A percentile compares a stretch with the other conserved stretches of the same genome.
phyloP scores from a whole-genome alignment of 1,140 invertebrate genomes.

The Rhynchophorus ferrugineus region DNA sequence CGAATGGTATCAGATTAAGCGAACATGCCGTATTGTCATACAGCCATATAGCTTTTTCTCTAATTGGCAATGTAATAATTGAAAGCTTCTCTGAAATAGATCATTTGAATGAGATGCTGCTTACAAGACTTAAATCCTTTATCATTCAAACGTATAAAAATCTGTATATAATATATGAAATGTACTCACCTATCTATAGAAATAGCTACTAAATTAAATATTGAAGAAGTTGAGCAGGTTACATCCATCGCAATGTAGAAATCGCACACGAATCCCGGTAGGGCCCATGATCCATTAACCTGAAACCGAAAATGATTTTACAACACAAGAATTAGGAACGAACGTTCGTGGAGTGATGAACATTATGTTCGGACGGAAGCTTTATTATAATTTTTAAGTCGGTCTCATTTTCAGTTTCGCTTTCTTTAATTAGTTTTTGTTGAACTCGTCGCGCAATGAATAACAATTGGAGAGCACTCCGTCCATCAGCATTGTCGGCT shows the following conservation, averaged over 20 bases:
- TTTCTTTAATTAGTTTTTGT: not conserved
- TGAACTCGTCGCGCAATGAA: not conserved
- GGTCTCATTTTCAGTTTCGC: not conserved
- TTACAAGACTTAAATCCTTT: too few species aligned
- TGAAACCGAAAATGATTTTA: conserved; percentile 46
- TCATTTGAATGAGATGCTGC: too few species aligned
- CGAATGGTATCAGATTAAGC: too few species aligned
- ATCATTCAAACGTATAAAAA: too few species aligned
- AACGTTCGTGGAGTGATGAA: too few species aligned
- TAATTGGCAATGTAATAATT: too few species aligned
- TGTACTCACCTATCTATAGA: conserved; percentile 91
- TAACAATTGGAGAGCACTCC: not conserved
- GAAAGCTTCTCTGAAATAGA: too few species aligned
- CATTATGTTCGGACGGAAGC: too few species aligned
- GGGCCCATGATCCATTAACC: conserved; percentile 78
- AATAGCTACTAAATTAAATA: conserved; percentile 97
- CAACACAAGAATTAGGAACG: not conserved
- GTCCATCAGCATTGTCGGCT: too few species aligned
- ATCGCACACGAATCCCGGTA: conserved; percentile 90
- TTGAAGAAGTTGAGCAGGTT: conserved; percentile 96
- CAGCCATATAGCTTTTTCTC: too few species aligned
- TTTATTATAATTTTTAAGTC: not conserved
- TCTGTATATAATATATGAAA: too few species aligned
- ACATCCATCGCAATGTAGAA: conserved; percentile 99
- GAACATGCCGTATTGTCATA: too few species aligned